These are phyloP conservation scores for Semotilus atromaculatus DNA, from an alignment of 2,797 vertebrate species.

Conservation along the genomic window DNA sequence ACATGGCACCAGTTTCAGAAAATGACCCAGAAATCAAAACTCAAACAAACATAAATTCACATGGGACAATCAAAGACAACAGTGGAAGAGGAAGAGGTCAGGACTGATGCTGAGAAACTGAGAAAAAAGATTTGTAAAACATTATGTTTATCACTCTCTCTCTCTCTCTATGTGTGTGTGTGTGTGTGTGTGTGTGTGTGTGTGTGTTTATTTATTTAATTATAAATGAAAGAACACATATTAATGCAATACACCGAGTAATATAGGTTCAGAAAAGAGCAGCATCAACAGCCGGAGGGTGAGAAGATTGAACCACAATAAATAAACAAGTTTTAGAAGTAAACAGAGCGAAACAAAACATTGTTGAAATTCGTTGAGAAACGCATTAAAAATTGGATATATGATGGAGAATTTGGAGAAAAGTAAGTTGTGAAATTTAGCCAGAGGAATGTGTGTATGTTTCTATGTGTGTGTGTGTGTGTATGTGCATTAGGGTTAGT, in stretches of 20 bases:
- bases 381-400: not conserved
- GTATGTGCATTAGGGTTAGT: no score
- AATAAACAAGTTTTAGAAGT: not conserved
- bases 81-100: not conserved
- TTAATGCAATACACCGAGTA: not conserved
- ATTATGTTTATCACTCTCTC: not conserved
- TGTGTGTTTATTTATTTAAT: not conserved
- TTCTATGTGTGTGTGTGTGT: no score
- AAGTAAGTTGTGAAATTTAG: not conserved
- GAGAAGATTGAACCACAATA: not conserved
- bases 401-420: not conserved
- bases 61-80: not conserved
- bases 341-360: not conserved
- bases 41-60: slow-evolving; percentile 5
- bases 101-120: not conserved
- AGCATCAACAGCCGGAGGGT: not conserved
- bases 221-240: not conserved
- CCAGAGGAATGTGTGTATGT: not conserved
- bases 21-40: slow-evolving; percentile 1
- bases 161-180: no score
- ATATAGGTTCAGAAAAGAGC: not conserved
- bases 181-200: no score
- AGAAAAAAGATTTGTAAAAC: not conserved
- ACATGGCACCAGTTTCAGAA: not conserved
- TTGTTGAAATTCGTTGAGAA: not conserved